A percentile compares a stretch with the other conserved stretches of the same genome.
phyloP scores from a whole-genome alignment of 2,797 vertebrate species.

The Clarias fuscus region DNA sequence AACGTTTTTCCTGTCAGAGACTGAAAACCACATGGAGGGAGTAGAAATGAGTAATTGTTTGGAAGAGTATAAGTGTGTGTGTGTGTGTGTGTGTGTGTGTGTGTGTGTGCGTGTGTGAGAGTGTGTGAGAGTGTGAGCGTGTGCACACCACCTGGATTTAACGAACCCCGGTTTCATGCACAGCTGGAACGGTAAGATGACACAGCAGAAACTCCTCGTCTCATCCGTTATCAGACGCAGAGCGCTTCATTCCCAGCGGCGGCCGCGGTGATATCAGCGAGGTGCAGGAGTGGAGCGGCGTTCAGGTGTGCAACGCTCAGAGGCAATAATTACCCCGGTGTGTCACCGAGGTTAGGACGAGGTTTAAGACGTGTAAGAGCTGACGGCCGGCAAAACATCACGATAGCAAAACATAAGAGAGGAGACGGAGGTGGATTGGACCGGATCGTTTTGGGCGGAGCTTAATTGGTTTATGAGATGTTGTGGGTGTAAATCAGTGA shows the following conservation, averaged over 20 bases:
- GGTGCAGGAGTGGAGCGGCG: not conserved
- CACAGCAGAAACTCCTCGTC: not conserved
- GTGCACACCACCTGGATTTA: constrained; percentile 15
- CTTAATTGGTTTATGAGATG: not conserved
- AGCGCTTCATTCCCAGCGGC: not conserved
- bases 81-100: constrained; percentile 26
- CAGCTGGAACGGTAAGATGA: constrained; percentile 26
- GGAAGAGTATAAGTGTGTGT: not conserved
- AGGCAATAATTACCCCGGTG: not conserved
- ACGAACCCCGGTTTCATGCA: constrained; percentile 1
- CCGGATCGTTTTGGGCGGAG: not conserved
- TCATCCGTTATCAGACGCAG: not conserved
- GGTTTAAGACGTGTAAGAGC: not conserved
- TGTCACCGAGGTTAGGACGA: not conserved
- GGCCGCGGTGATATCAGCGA: not conserved
- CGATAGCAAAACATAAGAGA: not conserved
- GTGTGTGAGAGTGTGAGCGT: constrained; percentile 25
- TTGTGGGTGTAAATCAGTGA: not conserved
- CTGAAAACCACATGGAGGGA: constrained; percentile 46
- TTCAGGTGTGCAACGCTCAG: not conserved
- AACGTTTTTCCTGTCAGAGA: constrained; percentile 58
- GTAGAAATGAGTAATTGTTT: constrained; percentile 33
- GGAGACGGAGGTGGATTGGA: not conserved
- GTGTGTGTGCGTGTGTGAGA: constrained; percentile 13
- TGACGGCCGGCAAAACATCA: not conserved